Conservation (phyloP, 2,797 vertebrate genomes). For the Sebastes hubbsi region DNA sequence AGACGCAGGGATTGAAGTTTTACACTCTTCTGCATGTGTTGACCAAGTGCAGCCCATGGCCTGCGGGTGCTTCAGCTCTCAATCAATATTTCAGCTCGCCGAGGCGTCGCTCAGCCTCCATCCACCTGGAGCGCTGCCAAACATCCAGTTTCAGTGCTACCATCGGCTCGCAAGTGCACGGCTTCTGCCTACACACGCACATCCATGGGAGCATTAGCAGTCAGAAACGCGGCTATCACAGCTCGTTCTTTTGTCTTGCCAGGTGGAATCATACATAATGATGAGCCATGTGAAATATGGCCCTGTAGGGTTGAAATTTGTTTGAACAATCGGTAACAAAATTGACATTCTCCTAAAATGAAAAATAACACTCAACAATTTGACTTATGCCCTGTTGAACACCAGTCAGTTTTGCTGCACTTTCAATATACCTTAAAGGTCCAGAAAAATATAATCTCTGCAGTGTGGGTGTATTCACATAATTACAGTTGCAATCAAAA, state of each 20-base stretch:
- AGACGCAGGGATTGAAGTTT: constrained; percentile 48
- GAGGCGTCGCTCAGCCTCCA: constrained; percentile 75
- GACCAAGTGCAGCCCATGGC: constrained; percentile 63
- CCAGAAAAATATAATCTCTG: neutral
- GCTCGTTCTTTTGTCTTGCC: constrained; percentile 51
- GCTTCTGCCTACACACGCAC: constrained; percentile 62
- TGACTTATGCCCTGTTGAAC: constrained; percentile 10
- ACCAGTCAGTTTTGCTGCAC: neutral
- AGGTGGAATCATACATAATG: constrained; percentile 52
- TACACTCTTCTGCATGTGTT: constrained; percentile 41
- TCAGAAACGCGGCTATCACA: constrained; percentile 13
- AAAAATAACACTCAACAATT: constrained; percentile 14
- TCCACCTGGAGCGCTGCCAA: constrained; percentile 76
- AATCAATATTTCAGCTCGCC: constrained; percentile 75
- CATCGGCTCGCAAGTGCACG: constrained; percentile 46
- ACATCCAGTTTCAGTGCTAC: constrained; percentile 53
- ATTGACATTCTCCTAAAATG: constrained; percentile 18
- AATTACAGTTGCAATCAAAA: constrained; percentile 7
- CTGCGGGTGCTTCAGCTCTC: constrained; percentile 52
- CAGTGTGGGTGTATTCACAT: constrained; percentile 3
- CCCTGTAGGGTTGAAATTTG: neutral
- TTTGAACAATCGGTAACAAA: constrained; percentile 1
- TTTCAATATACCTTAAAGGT: constrained; percentile 20
- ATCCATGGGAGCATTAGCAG: constrained; percentile 34
- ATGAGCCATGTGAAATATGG: constrained; percentile 15